These are phyloP conservation scores for Petrocephalus microphthalmus DNA, from an alignment of 2,113 vertebrate species.

Conservation along the genomic window DNA sequence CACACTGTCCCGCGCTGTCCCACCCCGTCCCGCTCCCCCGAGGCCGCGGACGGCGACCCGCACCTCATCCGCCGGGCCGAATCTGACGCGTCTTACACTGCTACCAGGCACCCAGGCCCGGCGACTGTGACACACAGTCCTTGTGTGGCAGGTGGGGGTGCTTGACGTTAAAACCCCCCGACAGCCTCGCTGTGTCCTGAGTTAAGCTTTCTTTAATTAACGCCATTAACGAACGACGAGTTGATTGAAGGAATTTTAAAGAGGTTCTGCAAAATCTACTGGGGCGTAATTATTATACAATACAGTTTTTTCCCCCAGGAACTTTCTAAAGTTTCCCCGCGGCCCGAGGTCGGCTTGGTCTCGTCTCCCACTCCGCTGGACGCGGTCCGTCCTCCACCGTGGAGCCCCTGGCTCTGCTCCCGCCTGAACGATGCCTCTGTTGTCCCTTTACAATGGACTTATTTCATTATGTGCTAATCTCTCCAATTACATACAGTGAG, in stretches of 20 bases:
- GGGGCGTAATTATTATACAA: slow-evolving; percentile 47
- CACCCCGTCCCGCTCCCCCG: too few species aligned
- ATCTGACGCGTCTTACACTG: background rate
- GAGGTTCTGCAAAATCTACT: slow-evolving; percentile 38
- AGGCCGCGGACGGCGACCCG: background rate
- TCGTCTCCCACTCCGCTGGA: background rate
- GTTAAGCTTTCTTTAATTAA: slow-evolving; percentile 71
- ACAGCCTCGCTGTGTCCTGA: slow-evolving; percentile 55
- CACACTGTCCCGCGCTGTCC: too few species aligned
- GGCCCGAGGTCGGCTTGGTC: background rate
- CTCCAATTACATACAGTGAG: slow-evolving; percentile 14
- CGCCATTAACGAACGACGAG: slow-evolving; percentile 52
- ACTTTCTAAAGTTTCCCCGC: background rate
- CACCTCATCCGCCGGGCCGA: too few species aligned
- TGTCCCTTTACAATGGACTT: slow-evolving; percentile 21
- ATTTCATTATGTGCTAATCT: slow-evolving; percentile 33
- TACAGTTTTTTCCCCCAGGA: background rate
- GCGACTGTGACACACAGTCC: background rate
- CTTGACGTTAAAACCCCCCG: slow-evolving; percentile 60
- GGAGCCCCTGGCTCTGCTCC: background rate
- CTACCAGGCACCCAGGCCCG: slow-evolving; percentile 8
- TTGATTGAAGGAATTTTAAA: slow-evolving; percentile 57
- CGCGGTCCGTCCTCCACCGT: background rate
- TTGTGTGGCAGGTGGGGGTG: slow-evolving; percentile 43
- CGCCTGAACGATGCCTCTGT: slow-evolving; percentile 25